Base-by-base conservation (phyloP, 2,113 vertebrate genomes). In the Ophthalmolycus amberensis region DNA sequence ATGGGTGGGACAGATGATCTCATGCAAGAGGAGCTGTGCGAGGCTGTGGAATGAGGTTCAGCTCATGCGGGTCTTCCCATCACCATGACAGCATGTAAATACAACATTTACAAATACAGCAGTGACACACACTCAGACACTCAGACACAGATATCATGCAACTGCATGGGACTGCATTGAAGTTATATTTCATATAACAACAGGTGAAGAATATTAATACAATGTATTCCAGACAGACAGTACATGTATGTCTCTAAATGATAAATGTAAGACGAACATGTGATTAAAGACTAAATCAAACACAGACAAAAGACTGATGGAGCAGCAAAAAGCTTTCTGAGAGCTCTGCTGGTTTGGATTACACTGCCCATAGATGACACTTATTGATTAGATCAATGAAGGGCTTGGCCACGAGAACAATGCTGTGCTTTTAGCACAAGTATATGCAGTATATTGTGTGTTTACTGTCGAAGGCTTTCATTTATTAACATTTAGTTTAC, bases 1-100 rank as follows among this genome's bases (percentile, higher is more conserved):
- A 85, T 79, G 86, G 91, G 85, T 67, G 87, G 93, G 89, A 88
- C 84, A 77, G 88, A 95, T 95, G 94, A 95, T 89, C 90, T 95
- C 95, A 95, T 92, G 85, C 78, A 76, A 84, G 88, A 78, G 62
- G 88, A 92, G 85, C 88, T 80, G 80, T 79, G 81, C 72, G 40
- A 82, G 83, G 90, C 90, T 76, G 75, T 83, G 81, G 88, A 89
- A 91, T 85, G 92, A 92, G 91, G 34, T 81, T 82, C 82, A 85
- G 83, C 15, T 89, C 90, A 93, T 67, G 73, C 91, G 75, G 80
- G 71, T 72, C 71, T 87, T 86, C 75, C 80, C 71, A 84, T 94
- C 93, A 88, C 93, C 89, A 94, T 94, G 91, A 91, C 94, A 92
- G 85, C 93, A 74, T 62, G 80, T 75, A 89, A 93, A 91, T 89